These are phyloP conservation scores for Mormyrops attenuatus DNA, from an alignment of 2,797 vertebrate genomes.

Conservation along the genomic window DNA sequence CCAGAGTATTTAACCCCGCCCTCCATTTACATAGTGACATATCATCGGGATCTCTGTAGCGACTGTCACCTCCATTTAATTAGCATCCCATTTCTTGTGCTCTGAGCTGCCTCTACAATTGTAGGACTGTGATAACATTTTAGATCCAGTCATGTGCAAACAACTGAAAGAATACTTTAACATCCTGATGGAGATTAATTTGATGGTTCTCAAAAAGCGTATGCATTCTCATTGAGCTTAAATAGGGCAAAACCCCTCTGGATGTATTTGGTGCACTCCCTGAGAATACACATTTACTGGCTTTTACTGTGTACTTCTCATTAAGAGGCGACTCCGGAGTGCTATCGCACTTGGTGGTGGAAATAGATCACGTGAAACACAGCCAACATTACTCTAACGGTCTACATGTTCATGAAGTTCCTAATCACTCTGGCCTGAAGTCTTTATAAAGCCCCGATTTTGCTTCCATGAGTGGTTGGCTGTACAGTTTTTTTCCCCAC, in stretches of 20 bases:
- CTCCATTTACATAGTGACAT: not conserved
- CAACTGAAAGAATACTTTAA: not conserved
- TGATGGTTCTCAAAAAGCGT: not conserved
- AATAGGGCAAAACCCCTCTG: not conserved
- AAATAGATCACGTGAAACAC: not conserved
- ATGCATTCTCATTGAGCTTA: not conserved
- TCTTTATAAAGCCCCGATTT: not conserved
- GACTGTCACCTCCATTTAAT: slow-evolving; percentile 3
- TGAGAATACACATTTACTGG: not conserved
- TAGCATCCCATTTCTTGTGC: not conserved
- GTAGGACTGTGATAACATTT: not conserved
- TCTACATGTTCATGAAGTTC: not conserved
- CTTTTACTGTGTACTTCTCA: not conserved
- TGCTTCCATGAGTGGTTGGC: not conserved
- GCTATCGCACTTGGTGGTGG: not conserved
- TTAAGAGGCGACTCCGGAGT: not conserved
- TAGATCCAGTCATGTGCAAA: not conserved
- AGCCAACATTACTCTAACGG: not conserved
- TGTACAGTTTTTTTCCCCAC: not conserved
- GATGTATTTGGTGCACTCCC: not conserved
- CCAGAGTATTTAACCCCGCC: not conserved
- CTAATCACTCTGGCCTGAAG: not conserved
- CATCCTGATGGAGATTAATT: not conserved
- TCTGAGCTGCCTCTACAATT: not conserved
- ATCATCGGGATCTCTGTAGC: not conserved